Percentiles rank a stretch among this genome's conserved stretches.
phyloP scores from a whole-genome alignment of 2,888 invertebrate genomes.

The Raillietiella orientalis region DNA sequence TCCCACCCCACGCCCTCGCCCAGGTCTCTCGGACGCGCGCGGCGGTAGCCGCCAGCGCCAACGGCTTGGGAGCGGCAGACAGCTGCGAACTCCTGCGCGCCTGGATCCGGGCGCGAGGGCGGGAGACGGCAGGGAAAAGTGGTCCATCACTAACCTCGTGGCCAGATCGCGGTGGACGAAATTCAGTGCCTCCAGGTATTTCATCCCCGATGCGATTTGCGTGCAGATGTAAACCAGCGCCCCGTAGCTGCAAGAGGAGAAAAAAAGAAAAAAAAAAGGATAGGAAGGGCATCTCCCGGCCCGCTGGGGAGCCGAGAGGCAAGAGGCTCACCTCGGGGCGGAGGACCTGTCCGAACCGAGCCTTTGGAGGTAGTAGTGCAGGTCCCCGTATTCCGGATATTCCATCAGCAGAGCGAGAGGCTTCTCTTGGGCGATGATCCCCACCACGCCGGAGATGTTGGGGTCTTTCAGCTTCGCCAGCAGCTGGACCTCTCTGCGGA shows the following conservation, averaged over 20 bases:
- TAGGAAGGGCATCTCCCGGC: too few relatives aligned
- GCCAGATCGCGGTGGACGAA: conserved; percentile 71
- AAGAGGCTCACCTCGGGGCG: too few relatives aligned
- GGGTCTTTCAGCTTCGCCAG: conserved; percentile 51
- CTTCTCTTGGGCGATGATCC: conserved; percentile 41
- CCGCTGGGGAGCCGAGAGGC: too few relatives aligned
- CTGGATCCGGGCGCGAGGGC: too few relatives aligned
- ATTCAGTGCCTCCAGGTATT: conserved; percentile 52
- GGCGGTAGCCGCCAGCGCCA: too few relatives aligned
- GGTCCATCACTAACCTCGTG: conserved; percentile 25
- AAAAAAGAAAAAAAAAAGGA: conserved; percentile 5
- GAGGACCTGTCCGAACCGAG: conserved; percentile 11
- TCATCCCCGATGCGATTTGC: conserved; percentile 65
- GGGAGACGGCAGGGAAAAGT: too few relatives aligned
- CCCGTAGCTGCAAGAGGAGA: conserved; percentile 29
- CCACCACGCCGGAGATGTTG: conserved; percentile 48
- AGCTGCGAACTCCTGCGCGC: too few relatives aligned
- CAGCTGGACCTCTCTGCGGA: conserved; percentile 53
- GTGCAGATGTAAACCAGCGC: conserved; percentile 46
- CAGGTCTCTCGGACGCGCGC: too few relatives aligned
- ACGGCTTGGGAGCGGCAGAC: too few relatives aligned
- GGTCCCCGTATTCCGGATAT: conserved; percentile 53
- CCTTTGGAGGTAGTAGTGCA: conserved; percentile 28
- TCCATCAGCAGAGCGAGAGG: conserved; percentile 65
- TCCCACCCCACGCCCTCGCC: too few relatives aligned